A percentile compares a stretch with the other conserved stretches of the same genome.
Evolutionary conservation across 37 sponge, comb jelly and placozoan genomes (phyloP).

Genomic region (Geodia barretti): DNA sequence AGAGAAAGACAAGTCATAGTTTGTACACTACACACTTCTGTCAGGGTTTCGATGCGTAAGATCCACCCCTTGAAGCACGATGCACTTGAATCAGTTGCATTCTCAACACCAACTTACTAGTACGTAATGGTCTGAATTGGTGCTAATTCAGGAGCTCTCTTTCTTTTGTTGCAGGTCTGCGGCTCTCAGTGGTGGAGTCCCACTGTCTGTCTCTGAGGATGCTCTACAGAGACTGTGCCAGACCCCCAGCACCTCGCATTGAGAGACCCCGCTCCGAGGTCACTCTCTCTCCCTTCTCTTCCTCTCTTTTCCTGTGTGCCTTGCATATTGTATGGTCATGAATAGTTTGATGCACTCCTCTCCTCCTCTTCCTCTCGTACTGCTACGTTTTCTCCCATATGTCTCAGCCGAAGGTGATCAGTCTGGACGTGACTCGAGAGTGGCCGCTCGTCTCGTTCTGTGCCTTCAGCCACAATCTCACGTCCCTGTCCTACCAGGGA

Average conservation of each 20-base stretch:
- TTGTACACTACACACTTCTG: too few relatives aligned
- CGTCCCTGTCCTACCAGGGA: conserved; percentile 68
- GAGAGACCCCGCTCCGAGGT: conserved; percentile 47
- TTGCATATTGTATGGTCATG: neutral
- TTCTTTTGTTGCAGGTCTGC: conserved; percentile 36
- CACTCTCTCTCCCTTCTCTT: neutral
- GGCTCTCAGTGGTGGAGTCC: conserved; percentile 77
- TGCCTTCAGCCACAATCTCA: conserved; percentile 68
- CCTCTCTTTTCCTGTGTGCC: neutral
- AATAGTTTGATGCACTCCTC: neutral
- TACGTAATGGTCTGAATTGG: too few relatives aligned
- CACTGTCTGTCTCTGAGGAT: conserved; percentile 88
- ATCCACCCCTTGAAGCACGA: too few relatives aligned
- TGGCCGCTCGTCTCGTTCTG: conserved; percentile 76
- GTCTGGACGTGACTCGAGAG: conserved; percentile 43
- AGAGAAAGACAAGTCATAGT: too few relatives aligned
- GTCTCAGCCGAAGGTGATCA: conserved; percentile 59
- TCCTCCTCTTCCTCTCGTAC: conserved; percentile 1
- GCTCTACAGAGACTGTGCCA: conserved; percentile 92
- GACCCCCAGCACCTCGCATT: conserved; percentile 87
- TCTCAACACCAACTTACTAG: too few relatives aligned
- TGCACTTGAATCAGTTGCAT: too few relatives aligned
- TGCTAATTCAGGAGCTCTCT: too few relatives aligned
- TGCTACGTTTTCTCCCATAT: too few relatives aligned
- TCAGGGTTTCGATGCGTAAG: too few relatives aligned